Evolutionary conservation across 2,113 vertebrate genomes (phyloP), one percentile per base, ranked within the genome.

Genomic region (Rhipidura dahli): DNA sequence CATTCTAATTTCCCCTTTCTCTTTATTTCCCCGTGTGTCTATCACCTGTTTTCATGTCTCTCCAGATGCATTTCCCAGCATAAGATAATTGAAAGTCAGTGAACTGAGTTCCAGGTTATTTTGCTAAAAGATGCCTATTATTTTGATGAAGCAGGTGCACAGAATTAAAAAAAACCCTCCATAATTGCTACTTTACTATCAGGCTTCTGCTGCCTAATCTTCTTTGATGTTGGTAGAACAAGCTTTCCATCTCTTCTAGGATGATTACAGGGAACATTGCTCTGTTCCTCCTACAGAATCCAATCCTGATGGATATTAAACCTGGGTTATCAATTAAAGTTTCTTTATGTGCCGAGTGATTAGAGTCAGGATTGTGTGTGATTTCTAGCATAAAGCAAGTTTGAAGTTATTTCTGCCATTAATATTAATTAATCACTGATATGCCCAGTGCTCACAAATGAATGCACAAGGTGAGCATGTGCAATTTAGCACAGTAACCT

Each of bases 121-220:
- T 94, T 87, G 92, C 92, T 97, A 97, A 97, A 92, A 95, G 83
- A 92, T 94, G 65, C 93, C 96, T 96, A 89, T 96, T 96, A 96
- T 97, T 97, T 97, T 98, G 96, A 97, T 96, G 94, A 97, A 97
- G 76, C 90, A 97, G 92, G 94, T 96, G 95, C 87, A 92, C 84
- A 71, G 89, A 94, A 95, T 95, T 91, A 81, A 94, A 96, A 96
- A 93, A 93, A 69, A 0, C 1, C n/a, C 45, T 78, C 77, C 78
- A 81, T 96, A 97, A 96, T 97, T 96, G 92, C 97, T 97, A 90
- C 95, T 96, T 93, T 97, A 90, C 91, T 96, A 51, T 96, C 86
- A 87, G 83, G 76, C 75, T 96, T 97, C 90, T 93, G 69, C 93
- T 89, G 61, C 94, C 91, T 98, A 93, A 95, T 96, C 95, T 87